Percentiles rank a stretch among this genome's conserved stretches.
Conservation (phyloP, 2,888 invertebrate genomes). For the Drosophila kambysellisi region DNA sequence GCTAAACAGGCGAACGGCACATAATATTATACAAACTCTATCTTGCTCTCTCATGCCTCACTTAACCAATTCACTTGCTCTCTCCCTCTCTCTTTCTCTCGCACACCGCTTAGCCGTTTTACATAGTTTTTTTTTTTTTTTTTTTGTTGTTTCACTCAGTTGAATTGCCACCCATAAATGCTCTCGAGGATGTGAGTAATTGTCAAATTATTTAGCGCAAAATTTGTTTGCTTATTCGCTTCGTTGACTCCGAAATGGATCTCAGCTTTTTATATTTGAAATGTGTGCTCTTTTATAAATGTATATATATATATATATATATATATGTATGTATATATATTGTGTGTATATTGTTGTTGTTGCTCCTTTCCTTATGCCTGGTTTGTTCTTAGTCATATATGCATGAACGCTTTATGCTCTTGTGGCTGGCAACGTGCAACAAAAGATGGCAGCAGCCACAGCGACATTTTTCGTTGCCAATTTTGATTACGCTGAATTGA, state of each 20-base stretch:
- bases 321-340: neutral
- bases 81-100: neutral
- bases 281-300: constrained; percentile 19
- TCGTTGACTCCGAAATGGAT: constrained; percentile 82
- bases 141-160: constrained; percentile 47
- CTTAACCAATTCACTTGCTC: constrained; percentile 14
- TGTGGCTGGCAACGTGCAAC: constrained; percentile 33
- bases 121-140: constrained; percentile 48
- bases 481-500: constrained; percentile 60
- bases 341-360: constrained; percentile 7
- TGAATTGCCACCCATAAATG: constrained; percentile 57
- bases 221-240: constrained; percentile 84
- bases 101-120: constrained; percentile 36
- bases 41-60: constrained; percentile 7
- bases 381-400: constrained; percentile 82
- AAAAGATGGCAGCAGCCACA: constrained; percentile 6
- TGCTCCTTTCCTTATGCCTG: constrained; percentile 64
- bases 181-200: constrained; percentile 82
- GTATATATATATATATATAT: neutral
- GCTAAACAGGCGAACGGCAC: constrained; percentile 5
- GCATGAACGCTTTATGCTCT: constrained; percentile 76
- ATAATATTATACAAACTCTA: constrained; percentile 12
- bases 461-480: constrained; percentile 37
- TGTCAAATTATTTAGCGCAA: constrained; percentile 85
- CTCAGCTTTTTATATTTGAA: constrained; percentile 61